Base-by-base conservation (phyloP, 2,797 vertebrate genomes). In the Myotis daubentonii region DNA sequence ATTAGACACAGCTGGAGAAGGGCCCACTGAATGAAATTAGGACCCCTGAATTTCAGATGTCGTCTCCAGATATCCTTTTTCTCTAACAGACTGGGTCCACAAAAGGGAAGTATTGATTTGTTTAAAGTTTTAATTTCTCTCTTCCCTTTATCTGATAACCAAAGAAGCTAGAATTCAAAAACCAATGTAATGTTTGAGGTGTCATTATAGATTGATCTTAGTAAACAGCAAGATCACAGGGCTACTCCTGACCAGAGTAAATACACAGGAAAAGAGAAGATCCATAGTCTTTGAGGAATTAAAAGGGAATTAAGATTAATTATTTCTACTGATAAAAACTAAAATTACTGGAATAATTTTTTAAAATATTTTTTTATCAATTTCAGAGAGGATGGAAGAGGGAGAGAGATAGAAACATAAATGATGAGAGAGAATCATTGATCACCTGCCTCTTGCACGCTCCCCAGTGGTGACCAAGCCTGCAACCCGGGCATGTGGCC, bases 231-330 rank as follows among this genome's bases (percentile, higher is more conserved):
- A 51, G 23, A 33, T 83, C 22, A 68, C 87, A 89, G 41, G 57
- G 12, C 11, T 47, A 80, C 3, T 55, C 51, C 30, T 51, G 8
- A 23, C 23, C 57, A 93, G 17, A 92, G 49, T 44, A 28, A 66
- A 71, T 53, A 51, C 5, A 44, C 28, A 78, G 57, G 66, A 47
- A 94, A 80, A 94, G 36, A 76, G n/a, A 95, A 81, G 30, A 11
- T 9, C 47, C 2, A 87, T 82, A 33, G 17, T 68, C 83, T 89
- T 53, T 49, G 47, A 80, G 33, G 47, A 41, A 70, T 88, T 82
- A 72, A 92, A 92, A 90, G 3, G 28, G 19, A 85, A 82, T 84
- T 66, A n/a, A 80, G 28, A 81, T 74, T 53, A 72, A 71, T 88
- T 78, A 47, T 81, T 90, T 36, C 75, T 87, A 53, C 9, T 72